A percentile compares a stretch with the other conserved stretches of the same genome.
Conservation (phyloP, 1,140 invertebrate genomes). For the Oscheius sp. region DNA sequence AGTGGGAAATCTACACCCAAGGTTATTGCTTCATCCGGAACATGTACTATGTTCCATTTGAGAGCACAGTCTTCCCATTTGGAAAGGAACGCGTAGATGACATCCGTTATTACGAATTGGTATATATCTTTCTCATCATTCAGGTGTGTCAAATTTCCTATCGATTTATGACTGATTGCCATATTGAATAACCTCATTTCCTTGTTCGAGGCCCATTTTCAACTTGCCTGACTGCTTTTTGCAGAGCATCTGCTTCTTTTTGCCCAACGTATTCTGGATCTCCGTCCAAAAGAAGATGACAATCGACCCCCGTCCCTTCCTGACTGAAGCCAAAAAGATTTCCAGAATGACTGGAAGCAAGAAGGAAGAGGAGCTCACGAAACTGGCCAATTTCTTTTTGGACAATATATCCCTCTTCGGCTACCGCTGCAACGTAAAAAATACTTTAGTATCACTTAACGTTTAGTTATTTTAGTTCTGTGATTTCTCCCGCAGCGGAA, state of each 20-base stretch:
- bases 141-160: conserved; percentile 34
- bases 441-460: neutral
- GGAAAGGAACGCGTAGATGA: conserved; percentile 42
- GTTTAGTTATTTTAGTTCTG: neutral
- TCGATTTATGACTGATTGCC: too few relatives aligned
- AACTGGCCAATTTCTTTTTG: conserved; percentile 53
- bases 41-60: conserved; percentile 53
- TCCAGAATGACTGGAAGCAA: conserved; percentile 37
- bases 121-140: conserved; percentile 53
- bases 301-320: conserved; percentile 1
- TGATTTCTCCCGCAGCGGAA: conserved; percentile 35
- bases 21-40: conserved; percentile 55
- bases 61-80: conserved; percentile 24
- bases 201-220: too few relatives aligned
- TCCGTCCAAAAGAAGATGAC: conserved; percentile 57
- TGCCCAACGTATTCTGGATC: conserved; percentile 56
- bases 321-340: conserved; percentile 40
- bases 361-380: conserved; percentile 44
- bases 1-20: conserved; percentile 53
- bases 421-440: neutral
- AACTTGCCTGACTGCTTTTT: neutral
- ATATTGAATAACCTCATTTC: too few relatives aligned
- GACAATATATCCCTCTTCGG: conserved; percentile 50
- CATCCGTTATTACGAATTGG: conserved; percentile 57
- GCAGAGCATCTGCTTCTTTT: conserved; percentile 42